Conservation (phyloP, 2,888 invertebrate species). For the Belgica antarctica region DNA sequence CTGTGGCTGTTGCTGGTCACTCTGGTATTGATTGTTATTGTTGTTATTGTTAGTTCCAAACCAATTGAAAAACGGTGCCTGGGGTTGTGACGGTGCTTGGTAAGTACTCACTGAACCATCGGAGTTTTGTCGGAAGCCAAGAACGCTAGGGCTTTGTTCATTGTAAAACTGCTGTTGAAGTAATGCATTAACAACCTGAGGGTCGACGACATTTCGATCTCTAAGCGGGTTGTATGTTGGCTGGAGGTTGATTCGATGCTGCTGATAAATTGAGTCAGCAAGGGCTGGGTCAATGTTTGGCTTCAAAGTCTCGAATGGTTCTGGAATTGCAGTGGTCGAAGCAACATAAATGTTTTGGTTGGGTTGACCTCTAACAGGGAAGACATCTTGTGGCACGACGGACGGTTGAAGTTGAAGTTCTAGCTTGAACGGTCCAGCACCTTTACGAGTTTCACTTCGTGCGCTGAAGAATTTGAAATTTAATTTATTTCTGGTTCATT, state of each 20-base stretch:
- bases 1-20: constrained; percentile 17
- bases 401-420: constrained; percentile 4
- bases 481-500: background rate
- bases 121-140: constrained; percentile 19
- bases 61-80: constrained; percentile 36
- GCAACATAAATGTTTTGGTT: background rate
- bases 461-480: no score
- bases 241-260: constrained; percentile 50
- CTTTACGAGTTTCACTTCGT: constrained; percentile 11
- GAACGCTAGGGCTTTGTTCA: constrained; percentile 34
- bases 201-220: constrained; percentile 44
- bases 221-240: constrained; percentile 47
- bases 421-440: constrained; percentile 7
- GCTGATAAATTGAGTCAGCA: constrained; percentile 48
- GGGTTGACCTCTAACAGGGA: background rate
- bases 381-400: background rate
- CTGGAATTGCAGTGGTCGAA: constrained; percentile 2
- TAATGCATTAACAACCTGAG: constrained; percentile 44
- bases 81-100: constrained; percentile 3
- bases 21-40: background rate
- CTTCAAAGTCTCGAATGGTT: background rate
- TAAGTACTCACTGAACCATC: constrained; percentile 6
- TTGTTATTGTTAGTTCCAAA: constrained; percentile 33
- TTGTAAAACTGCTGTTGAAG: constrained; percentile 40
- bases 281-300: constrained; percentile 47